Conservation (phyloP, 2,113 vertebrate genomes). For the Clarias batrachus region DNA sequence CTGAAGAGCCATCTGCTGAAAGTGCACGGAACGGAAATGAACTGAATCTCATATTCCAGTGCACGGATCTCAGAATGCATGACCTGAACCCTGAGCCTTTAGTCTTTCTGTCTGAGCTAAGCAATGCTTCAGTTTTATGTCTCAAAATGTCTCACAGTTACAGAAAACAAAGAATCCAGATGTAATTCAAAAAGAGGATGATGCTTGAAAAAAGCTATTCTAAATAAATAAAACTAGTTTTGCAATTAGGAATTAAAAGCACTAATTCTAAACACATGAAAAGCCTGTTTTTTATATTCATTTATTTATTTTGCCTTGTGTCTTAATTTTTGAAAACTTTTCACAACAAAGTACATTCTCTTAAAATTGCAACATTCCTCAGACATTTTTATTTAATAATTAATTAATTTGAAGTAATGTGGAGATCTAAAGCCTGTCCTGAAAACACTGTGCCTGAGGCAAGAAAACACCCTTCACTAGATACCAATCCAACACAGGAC, state of each 20-base stretch:
- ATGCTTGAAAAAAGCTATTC: not conserved
- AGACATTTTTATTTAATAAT: not conserved
- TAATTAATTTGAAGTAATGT: not conserved
- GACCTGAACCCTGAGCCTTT: not conserved
- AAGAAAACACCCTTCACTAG: not conserved
- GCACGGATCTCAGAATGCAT: not conserved
- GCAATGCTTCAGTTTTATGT: not conserved
- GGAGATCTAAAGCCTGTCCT: not conserved
- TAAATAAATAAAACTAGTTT: not conserved
- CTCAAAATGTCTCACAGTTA: not conserved
- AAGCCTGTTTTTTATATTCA: not conserved
- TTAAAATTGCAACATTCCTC: not conserved
- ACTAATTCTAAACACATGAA: not conserved
- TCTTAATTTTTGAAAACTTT: not conserved
- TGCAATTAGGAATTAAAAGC: not conserved
- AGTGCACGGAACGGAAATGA: slow-evolving; percentile 47
- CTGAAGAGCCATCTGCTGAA: slow-evolving; percentile 50
- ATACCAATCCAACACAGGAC: not conserved
- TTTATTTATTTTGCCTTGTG: not conserved
- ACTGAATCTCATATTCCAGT: slow-evolving; percentile 14
- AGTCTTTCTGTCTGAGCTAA: not conserved
- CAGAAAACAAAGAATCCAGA: slow-evolving; percentile 3
- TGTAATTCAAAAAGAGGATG: not conserved
- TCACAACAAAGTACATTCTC: not conserved
- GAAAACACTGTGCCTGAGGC: not conserved